Percentiles rank a stretch among this genome's conserved stretches.
Evolutionary conservation across 2,797 vertebrate species (phyloP).

Genomic region (Momotus momota): DNA sequence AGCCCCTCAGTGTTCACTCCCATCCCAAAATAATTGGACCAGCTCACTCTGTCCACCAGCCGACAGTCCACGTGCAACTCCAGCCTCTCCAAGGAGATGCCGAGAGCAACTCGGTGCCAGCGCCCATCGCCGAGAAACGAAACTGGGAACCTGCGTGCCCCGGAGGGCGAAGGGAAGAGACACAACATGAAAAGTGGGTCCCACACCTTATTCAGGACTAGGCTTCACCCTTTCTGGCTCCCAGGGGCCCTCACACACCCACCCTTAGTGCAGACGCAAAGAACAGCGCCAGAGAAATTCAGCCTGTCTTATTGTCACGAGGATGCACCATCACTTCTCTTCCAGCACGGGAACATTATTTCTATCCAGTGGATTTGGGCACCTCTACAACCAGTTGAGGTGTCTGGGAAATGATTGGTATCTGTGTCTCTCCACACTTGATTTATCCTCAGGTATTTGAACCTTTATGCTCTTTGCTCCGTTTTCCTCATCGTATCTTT

Average conservation of each 20-base stretch:
- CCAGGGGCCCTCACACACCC: not conserved
- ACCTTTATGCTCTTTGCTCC: not conserved
- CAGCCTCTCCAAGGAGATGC: slow-evolving; percentile 82
- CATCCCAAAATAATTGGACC: slow-evolving; percentile 83
- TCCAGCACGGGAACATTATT: not conserved
- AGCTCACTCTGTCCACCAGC: slow-evolving; percentile 86
- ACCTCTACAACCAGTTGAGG: not conserved
- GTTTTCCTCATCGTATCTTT: not conserved
- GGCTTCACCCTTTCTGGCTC: not conserved
- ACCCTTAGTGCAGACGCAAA: not conserved
- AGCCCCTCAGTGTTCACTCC: slow-evolving; percentile 83
- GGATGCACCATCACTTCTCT: not conserved
- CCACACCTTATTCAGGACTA: not conserved
- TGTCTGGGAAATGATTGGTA: not conserved
- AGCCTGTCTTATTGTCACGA: not conserved
- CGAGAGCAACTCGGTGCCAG: slow-evolving; percentile 86
- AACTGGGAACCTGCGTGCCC: slow-evolving; percentile 83
- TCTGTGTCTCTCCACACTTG: not conserved
- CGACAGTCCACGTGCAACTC: slow-evolving; percentile 87
- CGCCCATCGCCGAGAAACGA: slow-evolving; percentile 81
- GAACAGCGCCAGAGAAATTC: not conserved
- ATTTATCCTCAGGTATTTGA: not conserved
- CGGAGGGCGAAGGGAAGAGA: not conserved
- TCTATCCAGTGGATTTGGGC: not conserved
- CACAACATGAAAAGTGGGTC: not conserved